Evolutionary conservation across 2,797 vertebrate genomes (phyloP), one percentile per base, ranked within the genome.

Genomic region (Coregonus ussuriensis): DNA sequence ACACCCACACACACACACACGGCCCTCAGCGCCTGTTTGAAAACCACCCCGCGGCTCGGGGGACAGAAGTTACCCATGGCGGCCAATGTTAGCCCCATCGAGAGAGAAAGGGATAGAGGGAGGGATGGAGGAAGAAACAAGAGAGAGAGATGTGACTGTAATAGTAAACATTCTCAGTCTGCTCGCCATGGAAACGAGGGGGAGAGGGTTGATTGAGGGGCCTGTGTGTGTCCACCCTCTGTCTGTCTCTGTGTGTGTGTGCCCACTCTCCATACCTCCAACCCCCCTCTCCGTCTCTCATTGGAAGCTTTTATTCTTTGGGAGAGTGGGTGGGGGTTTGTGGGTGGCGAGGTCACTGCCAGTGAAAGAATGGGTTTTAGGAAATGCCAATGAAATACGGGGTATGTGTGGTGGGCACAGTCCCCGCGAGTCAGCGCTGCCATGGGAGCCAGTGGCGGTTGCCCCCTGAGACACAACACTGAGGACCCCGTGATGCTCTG

Each of bases 151-250:
- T 88, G 81, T 93, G 93, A 92, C 81, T 91, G 91, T 93, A 91
- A 93, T 93, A 91, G 92, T 93, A 94, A 94, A 93, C 95, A 95
- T 94, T 94, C 93, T 93, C 77, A 67, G 92, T 88, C 83, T 68
- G 41, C 77, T 88, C 87, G 84, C 91, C 94, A 92, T 94, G 93
- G 95, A 90, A 93, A 96, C 95, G 67, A 21, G 35, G 71, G 51
- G 63, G 69, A 41, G 69, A 41, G 37, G 68, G 73, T 71, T 33
- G 25, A 92, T 93, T 93, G 90, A 93, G 91, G 91, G 86, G 16
- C 87, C 89, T 87, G 92, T 41, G 76, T 18, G 66, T 59, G 33
- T 2, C 2, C 21, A 79, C 78, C 74, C 83, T 79, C 74, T 33
- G 31, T 33, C 31, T 33, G 31, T 33, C 2, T 33, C 2, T 33